Evolutionary conservation across 2,888 invertebrate genomes (phyloP), one percentile per base, ranked within the genome.

Genomic region (Acronicta alni): DNA sequence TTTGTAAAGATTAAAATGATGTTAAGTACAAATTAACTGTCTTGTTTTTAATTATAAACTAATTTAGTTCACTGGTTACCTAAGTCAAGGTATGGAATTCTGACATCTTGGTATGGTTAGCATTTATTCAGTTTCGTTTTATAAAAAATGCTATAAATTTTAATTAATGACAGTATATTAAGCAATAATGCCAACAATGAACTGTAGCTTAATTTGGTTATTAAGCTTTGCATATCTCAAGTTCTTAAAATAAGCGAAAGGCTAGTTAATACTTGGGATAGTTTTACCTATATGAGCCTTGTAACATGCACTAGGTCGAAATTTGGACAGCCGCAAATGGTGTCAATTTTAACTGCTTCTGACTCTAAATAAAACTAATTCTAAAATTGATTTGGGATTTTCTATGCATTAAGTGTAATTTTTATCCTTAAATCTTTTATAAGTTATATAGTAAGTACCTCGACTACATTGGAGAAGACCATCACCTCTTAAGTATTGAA

Each of bases 11-110:
- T 32, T 3, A 32, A 32, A 32, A n/a, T 35, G 35, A n/a, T 41
- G 20, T 20, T 41, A 41, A 39, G 12, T 41, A 35, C 14, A 26
- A 17, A 42, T 12, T 6, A 18, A 35, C 14, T 26, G 15, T 23
- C 15, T 30, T 47, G 16, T 18, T 26, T 16, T 30, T 7, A 46
- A 20, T 18, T 14, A 14, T 12, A 15, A 62, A 41, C 30, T 51
- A 14, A 8, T 35, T 57, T 17, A 51, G 5, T 35, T 39, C 16
- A 38, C 26, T 64, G 20, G 26, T 58, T 52, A 52, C 20, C 45
- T 10, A 18, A 54, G 30, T 38, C 23, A 32, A 41, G 52, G 12
- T 26, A n/a, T 18, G 30, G 38, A 38, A 66, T 60, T 39, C 37
- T 46, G 42, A 18, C 15, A 15, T 46, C 1, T 26, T 10, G 7